Base-by-base conservation (phyloP, 2,113 vertebrate genomes). In the Seriola quinqueradiata region DNA sequence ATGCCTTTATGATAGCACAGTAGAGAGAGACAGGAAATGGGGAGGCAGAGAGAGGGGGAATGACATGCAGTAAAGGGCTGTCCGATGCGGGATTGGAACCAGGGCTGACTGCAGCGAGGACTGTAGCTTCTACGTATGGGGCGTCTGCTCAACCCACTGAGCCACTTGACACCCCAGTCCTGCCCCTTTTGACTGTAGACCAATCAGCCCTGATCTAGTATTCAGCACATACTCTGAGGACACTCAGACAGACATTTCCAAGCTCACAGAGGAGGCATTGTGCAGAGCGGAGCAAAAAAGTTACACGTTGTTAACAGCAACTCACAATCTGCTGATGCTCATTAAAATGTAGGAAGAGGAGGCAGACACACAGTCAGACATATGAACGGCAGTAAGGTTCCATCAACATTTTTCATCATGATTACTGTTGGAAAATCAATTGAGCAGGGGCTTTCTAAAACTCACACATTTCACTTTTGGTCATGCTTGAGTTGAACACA, bases 241-340 rank as follows among this genome's bases (percentile, higher is more conserved):
- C 38, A 11, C 63, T 50, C 57, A 38, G 36, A 77, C 59, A 11
- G 34, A 77, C 59, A 11, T 1, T 19, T 25, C 59, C 23, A 55
- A 1, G 55, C 86, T 80, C 57, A 90, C 82, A 92, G 74, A 88
- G 78, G 52, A 68, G 14, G 68, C 5, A 70, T 75, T 92, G 92
- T 90, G 75, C 71, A 55, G 32, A 42, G 70, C 25, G 8, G 28
- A 40, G 48, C 2, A n/a, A 48, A 63, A 55, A 28, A 66, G 58
- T 55, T 42, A 28, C 69, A 74, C 14, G 40, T 36, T 71, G 75
- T 60, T 34, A 79, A 70, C 81, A 19, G 73, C 79, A 72, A 50
- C 36, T 38, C n/a, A n/a, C 60, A 69, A 70, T 83, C 80, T 86
- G 87, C 44, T 83, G 74, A 82, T 58, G 58, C 75, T 79, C 58